A percentile compares a stretch with the other conserved stretches of the same genome.
These are phyloP conservation scores for Heliconius aoede DNA, from an alignment of 2,888 invertebrate genomes.

Conservation along the genomic window DNA sequence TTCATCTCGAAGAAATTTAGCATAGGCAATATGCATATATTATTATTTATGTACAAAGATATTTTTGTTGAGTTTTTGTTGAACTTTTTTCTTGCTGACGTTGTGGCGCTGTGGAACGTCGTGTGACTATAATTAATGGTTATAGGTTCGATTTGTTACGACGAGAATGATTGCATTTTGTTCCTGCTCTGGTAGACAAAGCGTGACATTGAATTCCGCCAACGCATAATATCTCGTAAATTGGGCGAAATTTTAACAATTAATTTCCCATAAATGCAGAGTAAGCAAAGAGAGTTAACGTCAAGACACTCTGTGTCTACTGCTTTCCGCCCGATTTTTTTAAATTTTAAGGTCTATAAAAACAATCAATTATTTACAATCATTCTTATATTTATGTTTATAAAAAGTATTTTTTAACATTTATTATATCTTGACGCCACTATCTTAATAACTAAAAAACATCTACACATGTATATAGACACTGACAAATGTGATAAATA, in stretches of 20 bases:
- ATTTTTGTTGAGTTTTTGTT: background rate
- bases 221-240: background rate
- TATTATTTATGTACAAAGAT: slow-evolving; percentile 51
- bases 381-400: too few relatives aligned
- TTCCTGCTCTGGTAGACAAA: background rate
- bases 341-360: background rate
- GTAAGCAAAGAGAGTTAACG: too few relatives aligned
- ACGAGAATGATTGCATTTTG: background rate
- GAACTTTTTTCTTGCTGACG: background rate
- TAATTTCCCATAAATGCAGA: too few relatives aligned
- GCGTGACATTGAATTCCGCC: background rate
- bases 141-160: background rate
- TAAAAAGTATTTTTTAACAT: background rate
- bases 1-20: slow-evolving; percentile 62
- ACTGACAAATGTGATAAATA: slow-evolving; percentile 71
- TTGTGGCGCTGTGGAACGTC: background rate
- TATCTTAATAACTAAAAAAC: slow-evolving; percentile 1
- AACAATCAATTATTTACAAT: background rate
- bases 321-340: too few relatives aligned
- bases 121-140: too few relatives aligned
- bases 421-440: background rate
- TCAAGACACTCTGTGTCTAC: too few relatives aligned
- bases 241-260: background rate
- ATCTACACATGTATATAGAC: slow-evolving; percentile 4
- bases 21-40: slow-evolving; percentile 63